These are phyloP conservation scores for Drosophila cognata DNA, from an alignment of 2,888 invertebrate genomes.

Conservation along the genomic window DNA sequence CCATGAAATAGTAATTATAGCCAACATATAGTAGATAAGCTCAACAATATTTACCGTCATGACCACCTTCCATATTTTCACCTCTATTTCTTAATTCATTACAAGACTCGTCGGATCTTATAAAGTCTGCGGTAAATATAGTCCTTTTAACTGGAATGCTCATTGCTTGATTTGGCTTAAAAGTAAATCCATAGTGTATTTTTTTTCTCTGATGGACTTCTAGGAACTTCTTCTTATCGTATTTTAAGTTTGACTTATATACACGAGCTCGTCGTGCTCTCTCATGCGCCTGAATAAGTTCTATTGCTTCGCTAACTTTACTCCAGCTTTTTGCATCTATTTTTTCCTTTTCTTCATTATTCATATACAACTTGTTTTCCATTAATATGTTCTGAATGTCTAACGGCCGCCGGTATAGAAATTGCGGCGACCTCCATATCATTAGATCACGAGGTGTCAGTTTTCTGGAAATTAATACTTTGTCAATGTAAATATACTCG, in stretches of 20 bases:
- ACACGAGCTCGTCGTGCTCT: slow-evolving; percentile 83
- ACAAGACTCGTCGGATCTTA: slow-evolving; percentile 61
- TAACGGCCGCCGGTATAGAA: slow-evolving; percentile 83
- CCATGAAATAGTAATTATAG: background rate
- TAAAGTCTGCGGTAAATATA: slow-evolving; percentile 74
- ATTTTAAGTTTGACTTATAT: slow-evolving; percentile 66
- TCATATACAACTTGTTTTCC: slow-evolving; percentile 64
- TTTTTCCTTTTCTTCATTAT: slow-evolving; percentile 56
- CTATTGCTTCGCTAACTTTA: slow-evolving; percentile 73
- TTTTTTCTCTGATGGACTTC: slow-evolving; percentile 52
- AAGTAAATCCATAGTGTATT: slow-evolving; percentile 75
- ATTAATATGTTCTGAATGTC: slow-evolving; percentile 75
- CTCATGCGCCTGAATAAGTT: slow-evolving; percentile 85
- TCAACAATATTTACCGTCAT: slow-evolving; percentile 46
- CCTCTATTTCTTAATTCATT: slow-evolving; percentile 45
- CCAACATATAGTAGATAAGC: background rate
- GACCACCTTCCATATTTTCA: slow-evolving; percentile 19
- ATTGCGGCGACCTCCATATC: slow-evolving; percentile 85
- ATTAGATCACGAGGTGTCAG: slow-evolving; percentile 88
- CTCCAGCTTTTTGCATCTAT: slow-evolving; percentile 54
- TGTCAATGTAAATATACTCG: slow-evolving; percentile 89
- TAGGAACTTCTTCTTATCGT: slow-evolving; percentile 61
- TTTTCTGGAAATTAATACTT: slow-evolving; percentile 88
- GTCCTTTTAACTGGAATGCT: slow-evolving; percentile 82
- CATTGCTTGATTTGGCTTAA: slow-evolving; percentile 79